A percentile compares a stretch with the other conserved stretches of the same genome.
Conservation (phyloP, 2,888 invertebrate species). For the Schrankia costaestrigalis region DNA sequence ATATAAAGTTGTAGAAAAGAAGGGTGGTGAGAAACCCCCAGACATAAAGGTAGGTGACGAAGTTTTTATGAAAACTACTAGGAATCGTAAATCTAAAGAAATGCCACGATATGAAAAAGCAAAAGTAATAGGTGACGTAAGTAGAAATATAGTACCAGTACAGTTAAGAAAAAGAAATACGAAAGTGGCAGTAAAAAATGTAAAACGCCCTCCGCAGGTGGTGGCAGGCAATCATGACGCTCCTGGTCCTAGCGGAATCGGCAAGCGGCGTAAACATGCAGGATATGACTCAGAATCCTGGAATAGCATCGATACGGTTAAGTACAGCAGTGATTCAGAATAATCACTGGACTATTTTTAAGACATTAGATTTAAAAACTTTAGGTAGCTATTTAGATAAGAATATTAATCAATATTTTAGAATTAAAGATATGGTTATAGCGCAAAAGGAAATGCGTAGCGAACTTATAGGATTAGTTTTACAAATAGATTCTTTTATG, state of each 20-base stretch:
- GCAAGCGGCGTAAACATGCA: background rate
- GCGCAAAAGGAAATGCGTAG: too few species aligned
- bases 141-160: slow-evolving; percentile 8
- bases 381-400: background rate
- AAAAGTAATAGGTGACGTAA: slow-evolving; percentile 14
- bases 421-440: too few species aligned
- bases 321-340: background rate
- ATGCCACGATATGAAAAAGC: slow-evolving; percentile 24
- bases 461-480: background rate
- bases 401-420: background rate
- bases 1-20: background rate
- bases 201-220: background rate
- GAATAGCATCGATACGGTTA: slow-evolving; percentile 2
- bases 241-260: too few species aligned
- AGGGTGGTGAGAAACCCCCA: background rate
- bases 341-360: background rate
- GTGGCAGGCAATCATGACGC: background rate
- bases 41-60: background rate
- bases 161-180: background rate
- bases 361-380: too few species aligned
- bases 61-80: background rate
- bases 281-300: slow-evolving; percentile 3
- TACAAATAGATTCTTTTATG: background rate
- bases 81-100: slow-evolving; percentile 12
- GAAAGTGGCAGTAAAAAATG: slow-evolving; percentile 1